Base-by-base conservation (phyloP, 2,888 invertebrate genomes). In the Leptopilina drosophilae region DNA sequence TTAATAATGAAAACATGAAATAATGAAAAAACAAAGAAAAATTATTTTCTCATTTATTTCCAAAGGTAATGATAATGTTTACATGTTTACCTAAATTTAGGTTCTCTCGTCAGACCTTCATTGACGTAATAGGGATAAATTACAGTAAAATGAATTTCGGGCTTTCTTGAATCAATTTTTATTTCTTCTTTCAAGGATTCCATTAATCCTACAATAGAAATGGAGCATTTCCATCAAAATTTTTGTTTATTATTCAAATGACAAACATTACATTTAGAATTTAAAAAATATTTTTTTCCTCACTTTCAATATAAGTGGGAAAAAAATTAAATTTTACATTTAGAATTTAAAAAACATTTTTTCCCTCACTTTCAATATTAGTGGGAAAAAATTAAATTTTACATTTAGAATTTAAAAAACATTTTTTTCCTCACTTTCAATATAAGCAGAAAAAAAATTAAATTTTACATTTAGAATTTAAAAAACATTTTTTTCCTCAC, bases 51-150 rank as follows among this genome's bases (percentile, higher is more conserved):
- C 5, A 56, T 1, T 12, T 56, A 14, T 56, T 33, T 33, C 3
- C 33, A 4, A 33, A 33, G 3, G 33, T 33, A 33, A 33, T 33
- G 33, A 33, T 20, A 20, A 33, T 33, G 3, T 33, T 33, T 33
- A 33, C 9, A 56, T 56, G 12, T n/a, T 12, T 12, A 92, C 92
- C 92, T 92, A 82, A 90, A 90, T 42, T 90, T 86, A 2, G 92
- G 92, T 79, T 90, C 89, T 42, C 89, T 88, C 7, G 92, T 89
- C 33, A 93, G 87, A 15, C 92, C 93, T 2, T 93, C 93, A 80
- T 92, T 90, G 11, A 93, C 92, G 82, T 93, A 93, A 86, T 93
- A 93, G 1, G 94, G 94, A 87, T 93, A 94, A n/a, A 94, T 91
- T 1, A 93, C 93, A 1, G 94, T 94, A 65, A 93, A 92, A 67